Conservation (phyloP, 2,797 vertebrate species). For the Argentina silus region DNA sequence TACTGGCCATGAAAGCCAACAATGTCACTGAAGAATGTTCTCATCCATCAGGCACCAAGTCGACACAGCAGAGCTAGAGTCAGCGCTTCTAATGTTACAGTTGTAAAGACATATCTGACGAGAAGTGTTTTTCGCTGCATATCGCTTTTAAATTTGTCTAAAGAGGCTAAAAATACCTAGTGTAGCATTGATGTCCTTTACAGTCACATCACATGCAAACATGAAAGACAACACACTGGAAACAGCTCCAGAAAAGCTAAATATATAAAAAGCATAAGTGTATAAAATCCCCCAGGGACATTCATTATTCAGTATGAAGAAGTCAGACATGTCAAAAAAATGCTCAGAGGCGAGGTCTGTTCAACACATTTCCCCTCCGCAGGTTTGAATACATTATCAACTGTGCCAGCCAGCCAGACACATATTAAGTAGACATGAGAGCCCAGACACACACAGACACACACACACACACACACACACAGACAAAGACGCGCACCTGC, state of each 20-base stretch:
- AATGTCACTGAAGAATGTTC: conserved; percentile 11
- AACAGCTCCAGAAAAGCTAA: not conserved
- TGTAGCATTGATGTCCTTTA: not conserved
- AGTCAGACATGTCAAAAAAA: not conserved
- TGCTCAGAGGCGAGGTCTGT: not conserved
- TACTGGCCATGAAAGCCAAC: not conserved
- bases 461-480: not conserved
- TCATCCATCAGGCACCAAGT: not conserved
- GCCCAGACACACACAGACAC: not conserved
- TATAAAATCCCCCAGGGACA: not conserved
- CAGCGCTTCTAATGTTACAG: not conserved
- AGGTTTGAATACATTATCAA: conserved; percentile 7
- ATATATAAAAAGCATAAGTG: not conserved
- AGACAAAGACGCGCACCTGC: too few species aligned
- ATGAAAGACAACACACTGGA: not conserved
- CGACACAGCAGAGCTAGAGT: not conserved
- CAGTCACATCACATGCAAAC: not conserved
- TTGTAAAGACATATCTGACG: not conserved
- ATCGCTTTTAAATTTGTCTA: not conserved
- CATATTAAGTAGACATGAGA: conserved; percentile 8
- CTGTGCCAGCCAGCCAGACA: not conserved
- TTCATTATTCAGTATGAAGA: conserved; percentile 1
- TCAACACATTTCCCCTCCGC: not conserved
- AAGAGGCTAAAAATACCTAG: not conserved
- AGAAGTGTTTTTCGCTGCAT: not conserved